Percentiles rank a stretch among this genome's conserved stretches.
These are phyloP conservation scores for Empis stercorea DNA, from an alignment of 2,888 invertebrate species.

Conservation along the genomic window DNA sequence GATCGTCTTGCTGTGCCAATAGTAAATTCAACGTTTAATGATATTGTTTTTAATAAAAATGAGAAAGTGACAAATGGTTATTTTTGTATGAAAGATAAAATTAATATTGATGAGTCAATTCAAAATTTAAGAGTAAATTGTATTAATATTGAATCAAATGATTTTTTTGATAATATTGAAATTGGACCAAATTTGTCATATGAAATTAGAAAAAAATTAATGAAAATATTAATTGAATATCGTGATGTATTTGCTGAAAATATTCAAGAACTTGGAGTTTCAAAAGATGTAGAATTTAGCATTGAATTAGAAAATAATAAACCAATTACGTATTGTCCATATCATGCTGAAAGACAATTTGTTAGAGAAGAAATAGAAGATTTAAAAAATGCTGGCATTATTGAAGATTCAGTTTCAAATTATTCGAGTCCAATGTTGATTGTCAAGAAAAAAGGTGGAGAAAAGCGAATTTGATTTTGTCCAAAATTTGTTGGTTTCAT, in stretches of 20 bases:
- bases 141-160: background rate
- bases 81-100: background rate
- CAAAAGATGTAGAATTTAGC: constrained; percentile 7
- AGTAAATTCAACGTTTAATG: background rate
- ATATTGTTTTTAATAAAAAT: background rate
- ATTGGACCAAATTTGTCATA: background rate
- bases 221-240: constrained; percentile 6
- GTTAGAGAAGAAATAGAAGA: constrained; percentile 8
- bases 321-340: constrained; percentile 10
- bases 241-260: constrained; percentile 8
- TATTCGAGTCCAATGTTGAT: background rate
- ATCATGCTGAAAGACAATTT: constrained; percentile 10
- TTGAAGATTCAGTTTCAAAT: background rate
- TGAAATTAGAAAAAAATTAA: constrained; percentile 4
- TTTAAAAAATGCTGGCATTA: constrained; percentile 4
- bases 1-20: background rate
- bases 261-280: constrained; percentile 10
- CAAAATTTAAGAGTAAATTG: background rate
- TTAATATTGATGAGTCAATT: background rate
- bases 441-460: background rate
- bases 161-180: background rate
- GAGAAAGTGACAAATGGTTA: background rate
- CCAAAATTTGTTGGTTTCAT: background rate
- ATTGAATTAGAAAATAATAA: constrained; percentile 8
- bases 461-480: no score